A percentile compares a stretch with the other conserved stretches of the same genome.
These are phyloP conservation scores for Apotomis turbidana DNA, from an alignment of 2,888 invertebrate genomes.

Conservation along the genomic window DNA sequence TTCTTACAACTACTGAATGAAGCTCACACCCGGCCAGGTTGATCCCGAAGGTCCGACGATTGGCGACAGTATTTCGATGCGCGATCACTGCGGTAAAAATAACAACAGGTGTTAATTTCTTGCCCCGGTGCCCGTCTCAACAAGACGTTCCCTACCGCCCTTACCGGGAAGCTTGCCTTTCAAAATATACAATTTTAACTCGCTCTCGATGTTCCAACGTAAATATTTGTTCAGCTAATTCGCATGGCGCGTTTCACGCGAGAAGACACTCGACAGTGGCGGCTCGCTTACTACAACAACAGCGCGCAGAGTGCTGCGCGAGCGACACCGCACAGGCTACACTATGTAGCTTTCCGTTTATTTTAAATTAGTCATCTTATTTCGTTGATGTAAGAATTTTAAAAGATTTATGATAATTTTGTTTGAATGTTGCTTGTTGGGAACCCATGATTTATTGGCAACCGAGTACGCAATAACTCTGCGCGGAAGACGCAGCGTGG, in stretches of 20 bases:
- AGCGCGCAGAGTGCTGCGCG: constrained; percentile 61
- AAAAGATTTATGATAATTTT: background rate
- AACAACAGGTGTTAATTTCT: constrained; percentile 17
- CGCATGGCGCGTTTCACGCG: constrained; percentile 65
- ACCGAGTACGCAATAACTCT: no score
- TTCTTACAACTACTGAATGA: background rate
- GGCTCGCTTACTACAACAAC: constrained; percentile 78
- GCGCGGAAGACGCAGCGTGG: no score
- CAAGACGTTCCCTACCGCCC: background rate
- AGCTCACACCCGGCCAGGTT: background rate
- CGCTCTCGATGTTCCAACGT: constrained; percentile 69
- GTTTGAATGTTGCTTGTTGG: background rate
- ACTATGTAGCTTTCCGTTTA: constrained; percentile 17
- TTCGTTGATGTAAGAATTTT: constrained; percentile 15
- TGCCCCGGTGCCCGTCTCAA: constrained; percentile 13
- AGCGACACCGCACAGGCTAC: constrained; percentile 42
- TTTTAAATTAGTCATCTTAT: constrained; percentile 25
- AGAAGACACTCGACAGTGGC: constrained; percentile 77
- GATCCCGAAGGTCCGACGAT: background rate
- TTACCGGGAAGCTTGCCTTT: constrained; percentile 44
- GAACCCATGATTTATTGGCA: background rate
- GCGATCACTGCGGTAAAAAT: background rate
- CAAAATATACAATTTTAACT: constrained; percentile 68
- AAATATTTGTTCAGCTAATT: constrained; percentile 82
- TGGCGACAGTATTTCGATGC: background rate